phyloP scores from a whole-genome alignment of 2,113 vertebrate species.

The Pterocles burchelli region DNA sequence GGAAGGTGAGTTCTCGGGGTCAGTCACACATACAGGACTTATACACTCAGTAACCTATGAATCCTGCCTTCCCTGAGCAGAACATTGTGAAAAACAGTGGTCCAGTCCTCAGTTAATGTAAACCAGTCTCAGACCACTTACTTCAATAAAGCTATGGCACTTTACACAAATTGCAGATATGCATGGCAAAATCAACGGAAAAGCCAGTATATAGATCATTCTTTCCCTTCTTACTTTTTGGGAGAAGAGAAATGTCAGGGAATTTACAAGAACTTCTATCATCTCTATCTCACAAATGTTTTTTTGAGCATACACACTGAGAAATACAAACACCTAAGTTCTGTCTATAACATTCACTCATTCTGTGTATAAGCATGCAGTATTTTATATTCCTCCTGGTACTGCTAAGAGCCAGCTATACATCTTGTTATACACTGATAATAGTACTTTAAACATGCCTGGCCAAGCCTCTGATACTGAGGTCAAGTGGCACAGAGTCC shows the following conservation, averaged over 20 bases:
- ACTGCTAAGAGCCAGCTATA: not conserved
- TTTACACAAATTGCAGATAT: not conserved
- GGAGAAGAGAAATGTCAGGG: not conserved
- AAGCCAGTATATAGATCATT: not conserved
- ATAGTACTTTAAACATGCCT: not conserved
- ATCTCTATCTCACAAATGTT: not conserved
- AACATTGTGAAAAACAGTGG: conserved; percentile 8
- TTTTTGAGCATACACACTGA: not conserved
- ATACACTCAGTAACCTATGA: not conserved
- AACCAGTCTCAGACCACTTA: conserved; percentile 50
- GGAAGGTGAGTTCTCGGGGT: conserved; percentile 35
- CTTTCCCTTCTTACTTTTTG: not conserved
- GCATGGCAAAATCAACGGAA: not conserved
- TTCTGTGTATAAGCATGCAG: not conserved
- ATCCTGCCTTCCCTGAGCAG: not conserved
- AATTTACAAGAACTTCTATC: not conserved
- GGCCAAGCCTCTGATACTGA: not conserved
- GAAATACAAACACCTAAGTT: not conserved
- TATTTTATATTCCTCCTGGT: not conserved
- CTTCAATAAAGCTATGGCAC: not conserved
- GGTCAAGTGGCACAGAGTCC: not conserved
- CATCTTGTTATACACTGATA: not conserved
- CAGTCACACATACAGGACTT: conserved; percentile 12
- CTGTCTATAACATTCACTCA: not conserved
- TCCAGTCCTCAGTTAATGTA: conserved; percentile 2